A percentile compares a stretch with the other conserved stretches of the same genome.
Evolutionary conservation across 2,888 invertebrate species (phyloP).

Genomic region (Drosophila greeni): DNA sequence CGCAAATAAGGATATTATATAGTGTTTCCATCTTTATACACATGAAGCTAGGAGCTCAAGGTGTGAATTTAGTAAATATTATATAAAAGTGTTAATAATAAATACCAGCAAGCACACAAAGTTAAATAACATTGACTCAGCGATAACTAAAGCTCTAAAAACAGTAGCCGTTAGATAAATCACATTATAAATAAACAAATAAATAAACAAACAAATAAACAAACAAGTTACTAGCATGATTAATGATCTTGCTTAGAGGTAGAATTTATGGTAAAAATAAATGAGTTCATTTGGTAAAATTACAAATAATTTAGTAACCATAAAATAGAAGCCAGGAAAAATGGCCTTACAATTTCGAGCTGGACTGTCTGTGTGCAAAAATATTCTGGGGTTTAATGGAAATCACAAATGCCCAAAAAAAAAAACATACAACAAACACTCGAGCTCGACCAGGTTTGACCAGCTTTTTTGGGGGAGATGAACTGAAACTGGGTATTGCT

Average conservation of each 20-base stretch:
- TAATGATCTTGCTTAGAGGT: neutral
- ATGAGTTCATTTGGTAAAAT: neutral
- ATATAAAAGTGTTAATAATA: neutral
- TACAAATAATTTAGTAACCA: neutral
- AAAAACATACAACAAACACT: neutral
- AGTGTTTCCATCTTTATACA: neutral
- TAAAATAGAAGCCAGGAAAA: too few relatives aligned
- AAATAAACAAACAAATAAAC: neutral
- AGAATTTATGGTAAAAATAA: neutral
- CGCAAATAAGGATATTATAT: neutral
- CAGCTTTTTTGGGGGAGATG: conserved; percentile 27
- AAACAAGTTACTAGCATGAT: neutral
- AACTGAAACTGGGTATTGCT: conserved; percentile 35
- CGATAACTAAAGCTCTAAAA: conserved; percentile 2
- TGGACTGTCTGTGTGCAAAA: conserved; percentile 16
- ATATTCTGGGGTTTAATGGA: conserved; percentile 10
- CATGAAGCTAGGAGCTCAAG: neutral
- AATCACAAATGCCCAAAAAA: conserved; percentile 17
- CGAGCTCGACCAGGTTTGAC: conserved; percentile 37
- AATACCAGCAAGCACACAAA: neutral
- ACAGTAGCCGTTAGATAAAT: neutral
- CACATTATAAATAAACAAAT: neutral
- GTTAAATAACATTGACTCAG: neutral
- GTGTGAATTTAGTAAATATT: conserved; percentile 2
- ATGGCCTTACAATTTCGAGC: neutral